These are phyloP conservation scores for Orycteropus afer DNA, from an alignment of 2,113 vertebrate genomes.

Conservation along the genomic window DNA sequence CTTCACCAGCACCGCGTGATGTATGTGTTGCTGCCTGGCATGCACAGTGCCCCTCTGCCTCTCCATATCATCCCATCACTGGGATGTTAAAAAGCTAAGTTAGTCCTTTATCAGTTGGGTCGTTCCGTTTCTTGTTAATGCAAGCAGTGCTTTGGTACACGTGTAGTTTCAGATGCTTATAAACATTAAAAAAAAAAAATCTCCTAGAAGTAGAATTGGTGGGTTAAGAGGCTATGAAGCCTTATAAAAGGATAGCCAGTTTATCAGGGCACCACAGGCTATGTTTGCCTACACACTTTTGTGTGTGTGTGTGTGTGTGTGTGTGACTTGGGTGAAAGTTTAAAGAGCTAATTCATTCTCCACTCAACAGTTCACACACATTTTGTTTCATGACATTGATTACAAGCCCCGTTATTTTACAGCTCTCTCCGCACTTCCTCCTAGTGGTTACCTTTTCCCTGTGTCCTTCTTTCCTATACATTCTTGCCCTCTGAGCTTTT, in stretches of 20 bases:
- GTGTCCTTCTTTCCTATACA: too few species aligned
- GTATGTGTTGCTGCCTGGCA: accelerated
- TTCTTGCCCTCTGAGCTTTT: too few species aligned
- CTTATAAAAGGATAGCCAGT: background rate
- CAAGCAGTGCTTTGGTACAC: background rate
- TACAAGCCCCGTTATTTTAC: too few species aligned
- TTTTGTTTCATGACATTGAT: too few species aligned
- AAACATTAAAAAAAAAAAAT: background rate
- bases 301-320: too few species aligned
- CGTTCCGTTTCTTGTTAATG: background rate
- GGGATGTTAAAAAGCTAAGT: background rate
- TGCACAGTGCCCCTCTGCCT: accelerated
- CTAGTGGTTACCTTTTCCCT: too few species aligned
- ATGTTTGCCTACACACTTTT: too few species aligned
- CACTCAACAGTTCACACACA: too few species aligned
- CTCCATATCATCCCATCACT: background rate
- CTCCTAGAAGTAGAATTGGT: background rate
- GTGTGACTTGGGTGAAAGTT: too few species aligned
- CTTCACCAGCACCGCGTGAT: background rate
- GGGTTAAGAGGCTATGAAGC: background rate
- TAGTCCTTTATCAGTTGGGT: background rate
- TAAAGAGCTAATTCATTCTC: too few species aligned
- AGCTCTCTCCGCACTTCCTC: too few species aligned
- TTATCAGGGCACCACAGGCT: background rate
- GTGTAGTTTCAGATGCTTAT: background rate